These are phyloP conservation scores for Drosophila mojavensis DNA, from an alignment of 1,140 invertebrate species.

Conservation along the genomic window DNA sequence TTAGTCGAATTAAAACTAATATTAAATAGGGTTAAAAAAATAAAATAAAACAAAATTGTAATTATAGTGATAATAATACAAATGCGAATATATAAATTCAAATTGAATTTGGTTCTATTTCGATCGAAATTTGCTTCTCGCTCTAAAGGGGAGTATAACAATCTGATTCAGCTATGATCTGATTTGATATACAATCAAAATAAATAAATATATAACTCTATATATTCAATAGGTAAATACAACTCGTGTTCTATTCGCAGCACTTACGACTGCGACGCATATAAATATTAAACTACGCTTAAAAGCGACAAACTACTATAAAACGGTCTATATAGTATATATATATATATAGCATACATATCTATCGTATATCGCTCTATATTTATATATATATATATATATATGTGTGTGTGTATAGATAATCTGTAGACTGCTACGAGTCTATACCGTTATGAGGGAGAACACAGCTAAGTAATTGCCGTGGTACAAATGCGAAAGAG, in stretches of 20 bases:
- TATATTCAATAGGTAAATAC: not conserved
- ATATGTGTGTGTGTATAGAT: not conserved
- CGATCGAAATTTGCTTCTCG: not conserved
- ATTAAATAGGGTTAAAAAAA: not conserved
- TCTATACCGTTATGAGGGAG: not conserved
- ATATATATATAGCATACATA: not conserved
- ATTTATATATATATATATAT: not conserved
- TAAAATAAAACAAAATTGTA: not conserved
- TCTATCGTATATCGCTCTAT: not conserved
- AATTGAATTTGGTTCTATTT: not conserved
- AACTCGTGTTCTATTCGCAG: not conserved
- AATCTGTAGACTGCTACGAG: not conserved
- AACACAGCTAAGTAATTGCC: not conserved
- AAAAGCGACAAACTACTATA: not conserved
- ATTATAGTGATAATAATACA: not conserved
- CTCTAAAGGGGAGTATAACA: too few species aligned
- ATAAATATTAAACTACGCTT: conserved; percentile 1
- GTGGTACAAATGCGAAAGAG: conserved; percentile 23
- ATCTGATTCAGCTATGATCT: too few species aligned
- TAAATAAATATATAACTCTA: too few species aligned
- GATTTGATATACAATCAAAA: too few species aligned
- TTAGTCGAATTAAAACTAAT: not conserved
- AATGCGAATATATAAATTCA: not conserved
- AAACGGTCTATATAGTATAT: not conserved
- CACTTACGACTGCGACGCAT: too few species aligned